Conservation (phyloP, 1,140 invertebrate species). For the Leucophenga varia region DNA sequence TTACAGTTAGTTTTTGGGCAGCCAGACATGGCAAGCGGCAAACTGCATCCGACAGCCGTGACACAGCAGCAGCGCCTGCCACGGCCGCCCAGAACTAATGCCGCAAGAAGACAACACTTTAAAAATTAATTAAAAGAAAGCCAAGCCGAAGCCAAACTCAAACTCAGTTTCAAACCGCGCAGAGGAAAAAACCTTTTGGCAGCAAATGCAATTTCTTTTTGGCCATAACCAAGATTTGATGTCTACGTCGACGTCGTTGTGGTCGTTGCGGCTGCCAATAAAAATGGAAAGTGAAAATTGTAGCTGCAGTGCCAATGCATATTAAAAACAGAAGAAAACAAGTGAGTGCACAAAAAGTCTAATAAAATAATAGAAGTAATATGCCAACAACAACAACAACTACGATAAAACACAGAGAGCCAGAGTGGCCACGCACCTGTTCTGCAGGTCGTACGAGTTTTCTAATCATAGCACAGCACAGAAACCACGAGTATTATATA, state of each 20-base stretch:
- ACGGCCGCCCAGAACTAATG: constrained; percentile 43
- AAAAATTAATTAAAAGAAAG: constrained; percentile 51
- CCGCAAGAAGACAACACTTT: constrained; percentile 17
- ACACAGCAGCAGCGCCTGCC: constrained; percentile 26
- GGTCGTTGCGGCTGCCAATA: constrained; percentile 31
- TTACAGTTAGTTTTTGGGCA: constrained; percentile 52
- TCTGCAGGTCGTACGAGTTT: constrained; percentile 38
- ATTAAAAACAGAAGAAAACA: constrained; percentile 39
- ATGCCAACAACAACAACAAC: constrained; percentile 10
- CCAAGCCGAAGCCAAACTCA: constrained; percentile 6
- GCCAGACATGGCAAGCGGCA: constrained; percentile 31
- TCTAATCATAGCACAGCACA: constrained; percentile 14
- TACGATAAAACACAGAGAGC: too few species aligned
- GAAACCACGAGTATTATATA: constrained; percentile 40
- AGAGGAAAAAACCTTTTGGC: constrained; percentile 41
- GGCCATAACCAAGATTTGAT: constrained; percentile 46
- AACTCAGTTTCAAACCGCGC: constrained; percentile 12
- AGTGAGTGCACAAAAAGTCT: constrained; percentile 23
- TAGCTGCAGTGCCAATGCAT: constrained; percentile 40
- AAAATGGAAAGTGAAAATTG: constrained; percentile 54
- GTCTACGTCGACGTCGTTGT: constrained; percentile 21
- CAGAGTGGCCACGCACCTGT: constrained; percentile 42
- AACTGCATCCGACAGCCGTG: constrained; percentile 46
- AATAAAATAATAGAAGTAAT: constrained; percentile 42
- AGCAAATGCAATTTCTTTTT: constrained; percentile 48